phyloP scores from a whole-genome alignment of 2,113 vertebrate species.

The Leptosomus discolor region DNA sequence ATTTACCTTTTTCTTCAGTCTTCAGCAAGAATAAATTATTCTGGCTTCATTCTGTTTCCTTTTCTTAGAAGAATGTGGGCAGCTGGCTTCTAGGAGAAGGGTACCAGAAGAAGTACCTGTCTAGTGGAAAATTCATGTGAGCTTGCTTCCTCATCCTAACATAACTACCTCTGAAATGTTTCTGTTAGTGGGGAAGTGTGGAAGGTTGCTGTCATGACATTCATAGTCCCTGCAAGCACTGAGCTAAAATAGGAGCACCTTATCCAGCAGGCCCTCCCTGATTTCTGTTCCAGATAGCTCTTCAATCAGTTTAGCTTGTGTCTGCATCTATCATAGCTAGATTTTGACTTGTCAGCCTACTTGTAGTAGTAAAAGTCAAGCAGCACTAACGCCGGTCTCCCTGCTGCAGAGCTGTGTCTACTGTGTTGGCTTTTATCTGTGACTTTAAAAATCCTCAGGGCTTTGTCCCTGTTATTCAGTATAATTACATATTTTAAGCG shows the following conservation, averaged over 20 bases:
- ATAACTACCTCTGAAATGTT: not conserved
- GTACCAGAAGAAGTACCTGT: not conserved
- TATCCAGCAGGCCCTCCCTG: not conserved
- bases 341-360: not conserved
- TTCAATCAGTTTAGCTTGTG: not conserved
- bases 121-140: not conserved
- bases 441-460: not conserved
- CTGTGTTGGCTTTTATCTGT: conserved; percentile 16
- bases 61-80: not conserved
- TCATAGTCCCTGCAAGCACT: not conserved
- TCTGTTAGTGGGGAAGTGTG: not conserved
- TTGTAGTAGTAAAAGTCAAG: not conserved
- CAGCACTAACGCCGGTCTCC: not conserved
- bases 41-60: not conserved
- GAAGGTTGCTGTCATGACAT: not conserved
- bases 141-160: not conserved
- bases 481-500: conserved; percentile 18
- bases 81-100: not conserved
- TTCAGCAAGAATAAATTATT: not conserved
- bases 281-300: not conserved
- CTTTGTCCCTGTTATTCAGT: not conserved
- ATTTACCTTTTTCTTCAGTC: not conserved
- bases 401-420: not conserved
- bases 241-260: not conserved
- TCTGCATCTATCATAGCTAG: not conserved